Percentiles rank a stretch among this genome's conserved stretches.
Evolutionary conservation across 1,140 invertebrate species (phyloP).

Genomic region (Drosophila serrata): DNA sequence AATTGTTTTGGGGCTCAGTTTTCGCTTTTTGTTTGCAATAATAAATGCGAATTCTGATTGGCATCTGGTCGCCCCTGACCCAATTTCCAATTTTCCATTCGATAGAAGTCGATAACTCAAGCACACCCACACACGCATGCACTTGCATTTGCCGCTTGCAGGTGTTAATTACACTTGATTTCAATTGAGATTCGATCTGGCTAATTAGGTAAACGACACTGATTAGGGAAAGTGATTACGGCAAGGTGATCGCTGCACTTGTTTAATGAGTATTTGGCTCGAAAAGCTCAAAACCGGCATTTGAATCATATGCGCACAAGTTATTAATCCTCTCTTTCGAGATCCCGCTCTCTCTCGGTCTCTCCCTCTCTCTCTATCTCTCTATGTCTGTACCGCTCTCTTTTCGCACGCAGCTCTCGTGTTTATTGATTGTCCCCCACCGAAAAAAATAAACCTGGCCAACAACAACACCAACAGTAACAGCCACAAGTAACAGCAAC

Average conservation of each 20-base stretch:
- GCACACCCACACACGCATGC: constrained; percentile 25
- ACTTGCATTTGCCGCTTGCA: constrained; percentile 11
- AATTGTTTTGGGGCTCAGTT: constrained; percentile 4
- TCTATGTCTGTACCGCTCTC: not conserved
- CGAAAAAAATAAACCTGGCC: constrained; percentile 49
- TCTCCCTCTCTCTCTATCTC: not conserved
- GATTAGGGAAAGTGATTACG: constrained; percentile 43
- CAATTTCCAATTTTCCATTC: constrained; percentile 50
- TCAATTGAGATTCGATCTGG: constrained; percentile 15
- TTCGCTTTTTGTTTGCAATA: constrained; percentile 8
- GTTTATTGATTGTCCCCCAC: constrained; percentile 74
- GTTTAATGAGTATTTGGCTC: constrained; percentile 10
- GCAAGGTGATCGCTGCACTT: constrained; percentile 28
- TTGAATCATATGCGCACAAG: constrained; percentile 52
- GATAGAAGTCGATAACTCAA: constrained; percentile 39
- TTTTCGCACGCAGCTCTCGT: constrained; percentile 50
- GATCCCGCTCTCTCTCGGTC: constrained; percentile 12
- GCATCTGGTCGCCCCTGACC: constrained; percentile 66
- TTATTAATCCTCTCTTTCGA: constrained; percentile 1
- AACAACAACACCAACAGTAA: constrained; percentile 50
- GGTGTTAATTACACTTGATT: constrained; percentile 16
- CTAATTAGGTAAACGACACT: constrained; percentile 24
- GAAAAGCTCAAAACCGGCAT: constrained; percentile 61
- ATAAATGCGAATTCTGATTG: constrained; percentile 52
- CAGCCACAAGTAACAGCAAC: constrained; percentile 26